Evolutionary conservation across 2,888 invertebrate genomes (phyloP).

Genomic region (Camptogramma bilineatum): DNA sequence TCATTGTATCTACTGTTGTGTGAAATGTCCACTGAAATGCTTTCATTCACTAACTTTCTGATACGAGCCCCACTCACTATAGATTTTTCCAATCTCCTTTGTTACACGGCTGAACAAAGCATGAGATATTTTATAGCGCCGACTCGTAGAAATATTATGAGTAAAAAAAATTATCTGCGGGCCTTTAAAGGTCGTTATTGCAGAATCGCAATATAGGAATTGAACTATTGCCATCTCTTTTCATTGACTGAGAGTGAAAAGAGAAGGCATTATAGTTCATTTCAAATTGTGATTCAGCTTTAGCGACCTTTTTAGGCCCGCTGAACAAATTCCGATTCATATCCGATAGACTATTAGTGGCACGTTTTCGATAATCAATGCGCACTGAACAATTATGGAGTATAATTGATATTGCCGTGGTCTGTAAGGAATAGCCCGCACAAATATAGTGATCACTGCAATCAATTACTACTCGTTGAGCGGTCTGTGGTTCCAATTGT

Average conservation of each 20-base stretch:
- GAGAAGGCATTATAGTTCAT: too few species aligned
- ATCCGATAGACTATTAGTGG: constrained; percentile 32
- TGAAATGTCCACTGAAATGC: constrained; percentile 17
- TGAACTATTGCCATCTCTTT: too few species aligned
- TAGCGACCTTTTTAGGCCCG: too few species aligned
- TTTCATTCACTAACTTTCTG: constrained; percentile 31
- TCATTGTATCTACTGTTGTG: background rate
- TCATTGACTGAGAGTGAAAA: too few species aligned
- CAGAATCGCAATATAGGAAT: too few species aligned
- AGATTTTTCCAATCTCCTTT: constrained; percentile 37
- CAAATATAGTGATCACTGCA: constrained; percentile 67
- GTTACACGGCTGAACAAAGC: constrained; percentile 34
- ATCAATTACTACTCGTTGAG: constrained; percentile 81
- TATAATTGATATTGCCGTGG: constrained; percentile 60
- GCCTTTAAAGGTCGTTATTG: too few species aligned
- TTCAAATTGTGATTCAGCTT: too few species aligned
- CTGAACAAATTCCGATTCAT: background rate
- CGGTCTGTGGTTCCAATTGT: constrained; percentile 75
- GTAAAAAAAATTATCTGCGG: too few species aligned
- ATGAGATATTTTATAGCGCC: constrained; percentile 25
- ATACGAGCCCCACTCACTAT: constrained; percentile 21
- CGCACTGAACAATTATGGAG: constrained; percentile 43
- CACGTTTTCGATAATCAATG: constrained; percentile 53
- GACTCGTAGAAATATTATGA: constrained; percentile 18
- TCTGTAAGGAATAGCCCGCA: constrained; percentile 60